Percentiles rank a stretch among this genome's conserved stretches.
These are phyloP conservation scores for Gallinago solitaria DNA, from an alignment of 2,797 vertebrate species.

Conservation along the genomic window DNA sequence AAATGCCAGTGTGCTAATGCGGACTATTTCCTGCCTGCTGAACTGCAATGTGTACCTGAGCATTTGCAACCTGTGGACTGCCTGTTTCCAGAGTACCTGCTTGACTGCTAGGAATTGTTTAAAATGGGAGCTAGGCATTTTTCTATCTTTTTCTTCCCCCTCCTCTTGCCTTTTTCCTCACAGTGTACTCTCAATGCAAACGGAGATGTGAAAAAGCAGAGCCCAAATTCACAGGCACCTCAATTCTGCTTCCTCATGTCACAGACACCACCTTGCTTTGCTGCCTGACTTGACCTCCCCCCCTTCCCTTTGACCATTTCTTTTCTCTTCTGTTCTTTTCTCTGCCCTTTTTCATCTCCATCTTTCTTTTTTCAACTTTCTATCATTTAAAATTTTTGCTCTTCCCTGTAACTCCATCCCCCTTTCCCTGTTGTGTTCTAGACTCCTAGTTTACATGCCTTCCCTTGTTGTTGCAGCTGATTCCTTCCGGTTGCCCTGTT, in stretches of 20 bases:
- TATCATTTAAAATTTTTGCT: not conserved
- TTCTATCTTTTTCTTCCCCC: not conserved
- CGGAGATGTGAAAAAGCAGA: not conserved
- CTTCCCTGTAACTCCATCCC: not conserved
- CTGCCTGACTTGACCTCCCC: not conserved
- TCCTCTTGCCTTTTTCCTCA: not conserved
- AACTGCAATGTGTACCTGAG: not conserved
- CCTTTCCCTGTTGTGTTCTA: not conserved
- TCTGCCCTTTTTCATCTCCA: not conserved
- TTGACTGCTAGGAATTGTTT: not conserved
- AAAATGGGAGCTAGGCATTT: conserved; percentile 12
- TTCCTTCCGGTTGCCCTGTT: not conserved
- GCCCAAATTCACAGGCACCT: not conserved
- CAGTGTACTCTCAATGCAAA: not conserved
- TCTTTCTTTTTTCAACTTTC: not conserved
- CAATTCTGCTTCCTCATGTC: not conserved
- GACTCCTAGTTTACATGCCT: not conserved
- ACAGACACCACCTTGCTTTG: not conserved
- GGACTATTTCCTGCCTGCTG: not conserved
- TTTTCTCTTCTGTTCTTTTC: not conserved
- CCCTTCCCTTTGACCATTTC: not conserved
- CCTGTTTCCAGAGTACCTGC: not conserved
- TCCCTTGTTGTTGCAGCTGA: not conserved
- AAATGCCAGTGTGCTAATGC: conserved; percentile 3
- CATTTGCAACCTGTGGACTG: not conserved